These are phyloP conservation scores for Macaca nemestrina DNA, from an alignment of 2,113 vertebrate species.

Conservation along the genomic window DNA sequence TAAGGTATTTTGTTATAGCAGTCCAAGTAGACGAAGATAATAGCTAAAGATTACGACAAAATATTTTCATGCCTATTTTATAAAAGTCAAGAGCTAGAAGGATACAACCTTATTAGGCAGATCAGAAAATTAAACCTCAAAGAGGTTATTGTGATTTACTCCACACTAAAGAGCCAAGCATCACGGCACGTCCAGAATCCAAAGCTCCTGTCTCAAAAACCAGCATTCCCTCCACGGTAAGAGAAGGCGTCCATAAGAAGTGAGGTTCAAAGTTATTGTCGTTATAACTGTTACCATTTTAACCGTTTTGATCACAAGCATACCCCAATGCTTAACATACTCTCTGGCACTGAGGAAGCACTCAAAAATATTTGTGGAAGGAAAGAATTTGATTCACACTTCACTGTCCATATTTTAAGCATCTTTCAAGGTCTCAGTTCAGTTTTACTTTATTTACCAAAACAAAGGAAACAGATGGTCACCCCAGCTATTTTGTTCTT, in stretches of 20 bases:
- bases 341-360: background rate
- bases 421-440: background rate
- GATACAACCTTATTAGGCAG: background rate
- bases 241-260: background rate
- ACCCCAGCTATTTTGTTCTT: background rate
- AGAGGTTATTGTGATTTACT: background rate
- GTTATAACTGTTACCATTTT: background rate
- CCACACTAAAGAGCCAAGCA: background rate
- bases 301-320: background rate
- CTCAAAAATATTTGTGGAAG: background rate
- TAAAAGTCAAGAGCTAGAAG: background rate
- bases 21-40: background rate
- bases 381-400: background rate
- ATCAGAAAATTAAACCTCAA: background rate
- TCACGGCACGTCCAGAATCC: background rate
- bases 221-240: background rate
- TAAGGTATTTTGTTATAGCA: background rate
- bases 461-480: background rate
- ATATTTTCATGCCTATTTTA: background rate
- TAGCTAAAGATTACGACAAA: background rate
- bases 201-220: background rate
- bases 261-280: background rate
- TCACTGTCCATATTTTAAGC: background rate
- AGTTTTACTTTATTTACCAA: background rate
- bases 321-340: background rate